Conservation (phyloP, 2,113 vertebrate genomes). For the Semnopithecus entellus region DNA sequence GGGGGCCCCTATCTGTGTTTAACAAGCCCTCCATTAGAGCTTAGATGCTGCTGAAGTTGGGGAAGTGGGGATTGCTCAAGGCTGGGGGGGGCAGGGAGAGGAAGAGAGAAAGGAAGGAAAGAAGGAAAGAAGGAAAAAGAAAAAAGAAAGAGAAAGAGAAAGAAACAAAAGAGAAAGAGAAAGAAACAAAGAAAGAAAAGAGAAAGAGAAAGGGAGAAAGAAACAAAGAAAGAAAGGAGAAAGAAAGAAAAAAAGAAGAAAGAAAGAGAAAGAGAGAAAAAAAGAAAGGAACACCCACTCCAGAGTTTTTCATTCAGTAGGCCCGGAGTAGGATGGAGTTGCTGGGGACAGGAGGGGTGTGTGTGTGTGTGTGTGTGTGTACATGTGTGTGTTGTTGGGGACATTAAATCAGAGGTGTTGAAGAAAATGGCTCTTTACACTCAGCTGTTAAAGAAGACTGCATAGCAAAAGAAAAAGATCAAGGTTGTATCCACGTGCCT, state of each 20-base stretch:
- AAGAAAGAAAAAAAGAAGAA: too few relatives aligned
- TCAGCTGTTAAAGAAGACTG: background rate
- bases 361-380: background rate
- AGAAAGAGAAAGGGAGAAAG: too few relatives aligned
- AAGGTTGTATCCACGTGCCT: background rate
- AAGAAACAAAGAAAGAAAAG: too few relatives aligned
- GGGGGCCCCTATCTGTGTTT: background rate
- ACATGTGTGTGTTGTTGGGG: background rate
- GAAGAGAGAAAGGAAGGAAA: accelerated
- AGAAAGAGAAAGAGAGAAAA: too few relatives aligned
- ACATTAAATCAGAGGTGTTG: background rate
- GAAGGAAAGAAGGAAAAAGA: too few relatives aligned
- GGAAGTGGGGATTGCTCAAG: background rate
- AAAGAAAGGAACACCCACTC: background rate
- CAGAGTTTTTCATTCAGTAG: background rate
- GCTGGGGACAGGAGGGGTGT: background rate
- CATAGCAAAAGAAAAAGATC: background rate
- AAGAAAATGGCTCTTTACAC: background rate
- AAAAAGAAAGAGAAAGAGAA: too few relatives aligned
- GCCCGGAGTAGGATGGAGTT: background rate
- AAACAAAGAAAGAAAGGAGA: too few relatives aligned
- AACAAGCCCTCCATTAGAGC: background rate
- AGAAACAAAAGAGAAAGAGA: too few relatives aligned
- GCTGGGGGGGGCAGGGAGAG: too few relatives aligned
- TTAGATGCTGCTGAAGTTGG: background rate